Evolutionary conservation across 2,888 invertebrate species (phyloP).

Genomic region (Leptinotarsa peninsularis): DNA sequence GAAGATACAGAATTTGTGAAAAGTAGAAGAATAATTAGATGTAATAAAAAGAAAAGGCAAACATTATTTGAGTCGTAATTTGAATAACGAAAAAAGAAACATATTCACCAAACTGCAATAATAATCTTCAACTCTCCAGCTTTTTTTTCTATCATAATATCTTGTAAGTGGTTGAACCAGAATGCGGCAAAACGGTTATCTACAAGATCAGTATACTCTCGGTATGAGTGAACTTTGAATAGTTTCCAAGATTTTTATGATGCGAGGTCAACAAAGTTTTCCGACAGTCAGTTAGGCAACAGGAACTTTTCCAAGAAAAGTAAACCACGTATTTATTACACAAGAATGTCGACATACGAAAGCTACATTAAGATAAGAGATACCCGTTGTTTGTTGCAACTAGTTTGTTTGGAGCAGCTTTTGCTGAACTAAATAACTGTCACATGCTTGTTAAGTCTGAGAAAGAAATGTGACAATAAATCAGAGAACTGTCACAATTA

Average conservation of each 20-base stretch:
- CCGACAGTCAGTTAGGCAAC: constrained; percentile 38
- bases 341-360: constrained; percentile 39
- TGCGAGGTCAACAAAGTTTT: constrained; percentile 48
- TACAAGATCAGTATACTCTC: constrained; percentile 35
- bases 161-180: background rate
- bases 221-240: constrained; percentile 44
- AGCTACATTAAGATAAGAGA: constrained; percentile 26
- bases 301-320: constrained; percentile 39
- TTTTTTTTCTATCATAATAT: background rate
- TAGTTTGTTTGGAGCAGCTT: constrained; percentile 19
- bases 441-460: constrained; percentile 4
- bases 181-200: constrained; percentile 27
- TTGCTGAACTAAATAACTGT: constrained; percentile 8
- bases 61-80: too few species aligned
- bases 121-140: background rate
- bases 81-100: background rate
- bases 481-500: constrained; percentile 25
- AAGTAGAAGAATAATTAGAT: too few species aligned
- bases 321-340: constrained; percentile 37
- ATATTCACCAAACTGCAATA: background rate
- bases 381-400: constrained; percentile 11
- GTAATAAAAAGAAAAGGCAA: too few species aligned
- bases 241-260: constrained; percentile 47
- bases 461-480: constrained; percentile 21
- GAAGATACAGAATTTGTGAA: too few species aligned